phyloP scores from a whole-genome alignment of 2,113 vertebrate species.

The Sylvilagus bachmani region DNA sequence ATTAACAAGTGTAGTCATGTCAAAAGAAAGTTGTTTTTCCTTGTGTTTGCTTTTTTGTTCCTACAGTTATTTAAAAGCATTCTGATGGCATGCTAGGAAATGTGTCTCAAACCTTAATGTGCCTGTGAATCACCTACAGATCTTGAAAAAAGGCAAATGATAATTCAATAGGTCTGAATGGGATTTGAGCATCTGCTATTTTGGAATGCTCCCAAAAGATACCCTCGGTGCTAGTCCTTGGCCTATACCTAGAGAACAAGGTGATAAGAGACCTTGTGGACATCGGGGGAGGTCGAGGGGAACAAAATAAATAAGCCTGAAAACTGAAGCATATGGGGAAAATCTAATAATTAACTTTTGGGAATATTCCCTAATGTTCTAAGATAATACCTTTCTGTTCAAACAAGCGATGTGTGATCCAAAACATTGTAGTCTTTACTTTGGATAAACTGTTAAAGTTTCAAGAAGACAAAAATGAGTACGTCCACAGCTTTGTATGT shows the following conservation, averaged over 20 bases:
- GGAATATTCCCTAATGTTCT: neutral
- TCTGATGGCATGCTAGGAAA: neutral
- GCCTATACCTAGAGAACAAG: neutral
- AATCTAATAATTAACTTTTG: neutral
- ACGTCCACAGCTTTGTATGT: too few species aligned
- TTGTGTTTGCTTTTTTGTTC: neutral
- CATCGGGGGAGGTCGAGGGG: neutral
- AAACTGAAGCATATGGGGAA: neutral
- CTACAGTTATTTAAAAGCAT: constrained; percentile 29
- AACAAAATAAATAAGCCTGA: neutral
- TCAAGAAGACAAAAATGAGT: neutral
- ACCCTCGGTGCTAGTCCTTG: neutral
- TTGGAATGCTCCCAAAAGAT: neutral
- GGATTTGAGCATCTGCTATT: neutral
- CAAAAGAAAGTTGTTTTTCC: constrained; percentile 31
- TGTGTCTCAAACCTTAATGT: neutral
- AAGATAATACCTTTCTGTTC: neutral
- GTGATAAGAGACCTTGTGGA: neutral
- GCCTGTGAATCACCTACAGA: constrained; percentile 21
- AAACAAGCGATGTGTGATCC: neutral
- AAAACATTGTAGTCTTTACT: neutral
- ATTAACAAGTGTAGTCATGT: constrained; percentile 24
- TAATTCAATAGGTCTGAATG: neutral
- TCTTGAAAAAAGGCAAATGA: neutral
- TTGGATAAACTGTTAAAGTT: neutral